Conservation (phyloP, 1,140 invertebrate genomes). For the Diabrotica undecimpunctata region DNA sequence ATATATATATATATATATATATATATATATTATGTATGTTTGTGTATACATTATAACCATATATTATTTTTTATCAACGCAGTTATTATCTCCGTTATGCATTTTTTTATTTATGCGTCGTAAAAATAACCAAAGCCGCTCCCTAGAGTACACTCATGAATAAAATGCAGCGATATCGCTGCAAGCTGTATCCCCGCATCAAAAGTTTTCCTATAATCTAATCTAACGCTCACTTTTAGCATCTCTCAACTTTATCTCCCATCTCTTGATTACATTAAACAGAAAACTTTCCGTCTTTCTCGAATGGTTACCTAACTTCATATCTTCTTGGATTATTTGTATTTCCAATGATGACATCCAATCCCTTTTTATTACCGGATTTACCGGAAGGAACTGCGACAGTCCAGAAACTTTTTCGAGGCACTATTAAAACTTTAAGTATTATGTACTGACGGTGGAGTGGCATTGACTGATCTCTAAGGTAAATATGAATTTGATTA, state of each 20-base stretch:
- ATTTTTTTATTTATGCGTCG: no score
- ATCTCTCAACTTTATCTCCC: slow-evolving; percentile 26
- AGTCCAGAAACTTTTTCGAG: neutral
- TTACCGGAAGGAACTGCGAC: neutral
- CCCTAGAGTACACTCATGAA: slow-evolving; percentile 2
- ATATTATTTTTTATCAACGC: no score
- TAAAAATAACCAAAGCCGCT: no score
- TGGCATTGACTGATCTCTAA: no score
- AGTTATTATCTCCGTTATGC: no score
- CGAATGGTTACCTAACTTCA: slow-evolving; percentile 24
- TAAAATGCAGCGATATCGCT: slow-evolving; percentile 26
- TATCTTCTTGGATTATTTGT: slow-evolving; percentile 13
- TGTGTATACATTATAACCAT: no score
- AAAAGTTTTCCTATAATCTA: slow-evolving; percentile 30
- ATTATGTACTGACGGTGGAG: neutral
- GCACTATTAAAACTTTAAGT: neutral
- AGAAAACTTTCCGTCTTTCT: slow-evolving; percentile 22
- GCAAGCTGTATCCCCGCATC: slow-evolving; percentile 23
- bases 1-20: no score
- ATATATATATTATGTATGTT: no score
- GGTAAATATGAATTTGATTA: no score
- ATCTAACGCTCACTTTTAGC: slow-evolving; percentile 31
- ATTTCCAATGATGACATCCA: slow-evolving; percentile 17
- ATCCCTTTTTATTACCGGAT: slow-evolving; percentile 2
- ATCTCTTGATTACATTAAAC: slow-evolving; percentile 31